Evolutionary conservation across 2,797 vertebrate species (phyloP), one percentile per base, ranked within the genome.

Genomic region (Jordanella pulchra): DNA sequence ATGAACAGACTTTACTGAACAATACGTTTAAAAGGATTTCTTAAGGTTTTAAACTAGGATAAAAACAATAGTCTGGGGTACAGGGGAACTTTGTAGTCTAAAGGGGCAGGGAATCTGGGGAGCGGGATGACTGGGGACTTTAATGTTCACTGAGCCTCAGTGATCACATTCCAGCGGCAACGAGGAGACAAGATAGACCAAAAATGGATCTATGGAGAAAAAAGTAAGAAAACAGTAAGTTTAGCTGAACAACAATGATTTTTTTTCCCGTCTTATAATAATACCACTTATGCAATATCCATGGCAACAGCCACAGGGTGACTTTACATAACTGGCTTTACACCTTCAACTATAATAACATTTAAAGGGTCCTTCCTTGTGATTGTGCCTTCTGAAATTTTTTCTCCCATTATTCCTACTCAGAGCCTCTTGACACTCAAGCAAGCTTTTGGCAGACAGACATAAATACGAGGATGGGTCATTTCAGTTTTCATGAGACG

Each of bases 161-260:
- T 63, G 45, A 53, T 92, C 69, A 88, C 82, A 84, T 86, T 63
- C 75, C 83, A 87, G 75, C 75, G 82, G 73, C 17, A 69, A 66
- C 65, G 50, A 79, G 53, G 53, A 21, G 11, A 47, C 32, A n/a
- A 69, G 35, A 61, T 35, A 75, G 60, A 42, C 21, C 30, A 56
- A 71, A 39, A 61, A 68, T 1, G 3, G 28, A 72, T 82, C 83
- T 86, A 71, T 39, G 32, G 75, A 73, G 61, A 71, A 11, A 73
- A 42, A 63, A 58, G 77, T 15, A 77, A 77, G 15, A 68, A 21
- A 65, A 32, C 45, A 42, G 1, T 74, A 39, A 70, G 42, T 64
- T 47, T 30, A 48, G 51, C 30, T 44, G 27, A 65, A 32, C 47
- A 69, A 64, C 11, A 58, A n/a, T 10, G 23, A 67, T 39, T 14